phyloP scores from a whole-genome alignment of 2,888 invertebrate genomes.

The Megalurothrips usitatus region DNA sequence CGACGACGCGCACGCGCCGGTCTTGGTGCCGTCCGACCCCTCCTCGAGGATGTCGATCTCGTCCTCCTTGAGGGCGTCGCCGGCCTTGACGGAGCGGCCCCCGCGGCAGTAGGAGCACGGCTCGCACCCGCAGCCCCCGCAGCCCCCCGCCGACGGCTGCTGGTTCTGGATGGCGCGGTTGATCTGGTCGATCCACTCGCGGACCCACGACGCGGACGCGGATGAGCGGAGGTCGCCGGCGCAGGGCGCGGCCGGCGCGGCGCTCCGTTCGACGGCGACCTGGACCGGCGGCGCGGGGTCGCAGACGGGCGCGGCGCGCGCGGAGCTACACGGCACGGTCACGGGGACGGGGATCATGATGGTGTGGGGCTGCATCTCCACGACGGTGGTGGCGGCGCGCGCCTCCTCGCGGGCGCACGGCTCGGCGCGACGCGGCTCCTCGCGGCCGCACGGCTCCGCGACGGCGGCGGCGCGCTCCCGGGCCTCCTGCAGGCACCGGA shows the following conservation, averaged over 20 bases:
- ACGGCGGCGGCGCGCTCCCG: neutral
- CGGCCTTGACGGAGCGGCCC: neutral
- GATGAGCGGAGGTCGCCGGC: neutral
- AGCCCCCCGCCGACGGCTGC: neutral
- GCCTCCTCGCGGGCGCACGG: neutral
- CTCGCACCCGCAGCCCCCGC: neutral
- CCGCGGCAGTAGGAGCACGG: neutral
- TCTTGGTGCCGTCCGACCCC: neutral
- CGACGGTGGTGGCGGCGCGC: neutral
- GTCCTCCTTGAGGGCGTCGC: neutral
- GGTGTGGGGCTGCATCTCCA: neutral
- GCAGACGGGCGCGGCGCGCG: neutral
- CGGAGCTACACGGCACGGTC: neutral
- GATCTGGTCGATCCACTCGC: neutral
- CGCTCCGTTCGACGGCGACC: neutral
- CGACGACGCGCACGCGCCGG: too few relatives aligned
- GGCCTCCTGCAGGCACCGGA: neutral
- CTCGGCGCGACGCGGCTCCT: neutral
- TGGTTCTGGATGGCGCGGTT: neutral
- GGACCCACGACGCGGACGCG: neutral
- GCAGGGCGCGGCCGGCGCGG: neutral
- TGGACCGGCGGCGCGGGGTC: neutral
- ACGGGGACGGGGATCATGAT: conserved; percentile 1
- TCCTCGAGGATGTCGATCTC: neutral
- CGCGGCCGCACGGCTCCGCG: neutral